Base-by-base conservation (phyloP, 2,888 invertebrate species). In the Philonicus albiceps region DNA sequence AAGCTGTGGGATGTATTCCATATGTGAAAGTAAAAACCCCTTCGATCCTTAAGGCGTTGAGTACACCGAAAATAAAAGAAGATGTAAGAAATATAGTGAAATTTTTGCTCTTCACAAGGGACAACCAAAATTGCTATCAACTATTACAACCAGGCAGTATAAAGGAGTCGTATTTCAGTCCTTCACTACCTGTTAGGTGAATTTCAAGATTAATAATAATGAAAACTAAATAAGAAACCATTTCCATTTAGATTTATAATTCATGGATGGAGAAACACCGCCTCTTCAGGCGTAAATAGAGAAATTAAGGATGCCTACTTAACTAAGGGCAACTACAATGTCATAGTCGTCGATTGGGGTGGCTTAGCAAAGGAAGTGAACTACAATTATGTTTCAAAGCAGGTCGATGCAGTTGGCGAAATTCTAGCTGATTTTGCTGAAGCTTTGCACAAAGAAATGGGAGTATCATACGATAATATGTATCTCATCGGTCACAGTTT, bases 291-390 rank as follows among this genome's bases (percentile, higher is more conserved):
- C 19, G 72, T 87, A 7, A 88, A 88, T 53, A 64, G 34, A 4
- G 7, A 49, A 7, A 87, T 89, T 5, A 85, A 86, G 22, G 78
- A 73, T 30, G 94, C 93, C 0, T 94, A 94, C 88, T 90, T 94
- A 16, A 93, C 93, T 88, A 92, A 93, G 11, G 93, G 93, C 80
- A 93, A 93, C 87, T 90, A 93, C 78, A 94, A 94, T 88, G 93
- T 94, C 73, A 93, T 94, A 78, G 93, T 93, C 0, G 93, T 94
- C 16, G 94, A 94, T 89, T 94, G 94, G 93, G 93, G 93, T 6
- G 30, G 27, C 30, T 40, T 83, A 37, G 34, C 83, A 7, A 22
- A 37, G 22, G 72, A 83, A 8, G n/a, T 27, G 19, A 83, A 83
- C 37, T 83, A 83, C 13, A 37, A 55, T 83, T 11, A 34, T 3